Evolutionary conservation across 2,888 invertebrate species (phyloP), one percentile per base, ranked within the genome.

Genomic region (Yponomeuta plumbellus): DNA sequence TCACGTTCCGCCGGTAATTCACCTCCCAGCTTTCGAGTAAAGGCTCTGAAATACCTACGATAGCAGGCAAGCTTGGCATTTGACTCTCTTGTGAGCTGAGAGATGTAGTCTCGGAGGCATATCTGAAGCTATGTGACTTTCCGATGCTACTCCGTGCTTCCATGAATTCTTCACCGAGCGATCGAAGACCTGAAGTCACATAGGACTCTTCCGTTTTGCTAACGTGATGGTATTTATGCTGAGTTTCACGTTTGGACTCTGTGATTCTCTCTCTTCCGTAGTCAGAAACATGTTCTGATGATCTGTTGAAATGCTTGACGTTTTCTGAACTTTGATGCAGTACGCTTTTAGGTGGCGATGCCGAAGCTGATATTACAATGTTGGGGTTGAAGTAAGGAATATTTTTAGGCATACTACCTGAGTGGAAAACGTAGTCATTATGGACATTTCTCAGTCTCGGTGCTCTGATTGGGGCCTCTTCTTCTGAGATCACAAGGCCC

Each of bases 121-220:
- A 92, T 74, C 94, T 93, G 82, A 95, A 95, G 75, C 95, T 95
- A 70, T 94, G 94, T 2, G 95, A 94, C 79, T 95, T 95, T 65
- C 94, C 92, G 26, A 95, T 92, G 23, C 93, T 92, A 80, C 92
- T 93, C 70, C 92, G 86, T 40, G 89, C 81, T 75, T 87, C 91
- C 39, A 83, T 76, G 67, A 81, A 89, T 71, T 91, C 90, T 58
- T 89, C 90, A 26, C 88, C 89, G n/a, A 89, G 76, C 67, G 89
- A 88, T 71, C 86, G 80, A 67, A 86, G 70, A 11, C 84, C 86
- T 6, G 86, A 84, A 56, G 80, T 80, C 4, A 80, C 80, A 68
- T 84, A 88, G 26, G 88, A 78, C 69, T 90, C 89, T 66, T 88
- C 89, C 40, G 83, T 78, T 73, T 85, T 86, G 26, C 76, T 69